A percentile compares a stretch with the other conserved stretches of the same genome.
phyloP scores from a whole-genome alignment of 2,888 invertebrate species.

The Drosophila ustulata region DNA sequence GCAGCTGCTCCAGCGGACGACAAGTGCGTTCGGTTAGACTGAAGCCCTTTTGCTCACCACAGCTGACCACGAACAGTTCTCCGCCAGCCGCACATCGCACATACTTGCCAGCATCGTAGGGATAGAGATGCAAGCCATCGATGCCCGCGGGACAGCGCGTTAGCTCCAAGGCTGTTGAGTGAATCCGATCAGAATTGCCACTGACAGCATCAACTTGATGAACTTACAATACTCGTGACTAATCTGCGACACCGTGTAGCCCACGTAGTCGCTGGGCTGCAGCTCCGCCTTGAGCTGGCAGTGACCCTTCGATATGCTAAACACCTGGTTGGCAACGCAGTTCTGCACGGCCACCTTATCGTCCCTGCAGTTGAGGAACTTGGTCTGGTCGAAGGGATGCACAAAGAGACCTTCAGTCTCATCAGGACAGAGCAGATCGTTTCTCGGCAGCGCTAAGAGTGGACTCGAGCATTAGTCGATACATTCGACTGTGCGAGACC shows the following conservation, averaged over 20 bases:
- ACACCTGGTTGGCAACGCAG: slow-evolving; percentile 88
- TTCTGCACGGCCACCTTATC: slow-evolving; percentile 87
- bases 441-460: slow-evolving; percentile 16
- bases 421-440: slow-evolving; percentile 84
- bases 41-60: slow-evolving; percentile 88
- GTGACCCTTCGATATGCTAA: slow-evolving; percentile 86
- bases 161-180: slow-evolving; percentile 59
- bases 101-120: slow-evolving; percentile 88
- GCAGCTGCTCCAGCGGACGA: slow-evolving; percentile 47
- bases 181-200: neutral
- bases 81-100: slow-evolving; percentile 88
- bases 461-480: slow-evolving; percentile 21
- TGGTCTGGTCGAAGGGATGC: slow-evolving; percentile 88
- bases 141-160: slow-evolving; percentile 85
- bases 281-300: slow-evolving; percentile 87
- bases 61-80: slow-evolving; percentile 86
- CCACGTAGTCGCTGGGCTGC: slow-evolving; percentile 70
- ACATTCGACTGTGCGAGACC: neutral
- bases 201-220: neutral
- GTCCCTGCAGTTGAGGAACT: slow-evolving; percentile 89
- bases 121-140: slow-evolving; percentile 87
- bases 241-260: slow-evolving; percentile 67
- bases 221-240: slow-evolving; percentile 81
- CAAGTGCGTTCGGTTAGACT: slow-evolving; percentile 77
- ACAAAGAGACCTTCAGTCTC: slow-evolving; percentile 87